Evolutionary conservation across 2,888 invertebrate species (phyloP), one percentile per base, ranked within the genome.

Genomic region (Epinotia demarniana): DNA sequence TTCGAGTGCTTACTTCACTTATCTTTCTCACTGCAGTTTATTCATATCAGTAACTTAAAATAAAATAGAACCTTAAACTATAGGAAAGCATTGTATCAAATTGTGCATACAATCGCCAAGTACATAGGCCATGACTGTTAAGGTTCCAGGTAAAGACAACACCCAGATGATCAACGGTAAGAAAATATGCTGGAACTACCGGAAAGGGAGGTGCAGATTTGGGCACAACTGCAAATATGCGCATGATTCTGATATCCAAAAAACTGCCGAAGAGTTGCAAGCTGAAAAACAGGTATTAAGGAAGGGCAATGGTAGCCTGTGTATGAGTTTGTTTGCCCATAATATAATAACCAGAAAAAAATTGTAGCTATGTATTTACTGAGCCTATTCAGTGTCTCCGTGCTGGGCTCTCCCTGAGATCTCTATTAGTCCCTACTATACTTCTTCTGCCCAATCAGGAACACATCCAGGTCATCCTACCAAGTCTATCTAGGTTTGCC

Each of bases 181-280:
- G 84, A 97, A 97, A 87, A 97, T 98, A 77, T 99, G 99, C 89
- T 98, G 98, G 97, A 98, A 98, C 90, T 98, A 98, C 87, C 95
- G 98, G 55, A 98, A 98, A 87, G 98, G 98, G 1, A 95, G 97
- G 46, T 99, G 99, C 87, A 95, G 98, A 69, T 98, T 98, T 90
- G 98, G 98, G 0, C 97, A 98, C 85, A 98, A 97, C 84, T 99
- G 99, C 88, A 97, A 97, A 81, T 99, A 96, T 89, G 98, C 98
- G 0, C 98, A 99, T 89, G 98, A 98, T 84, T 97, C 97, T 0
- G 98, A 98, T 87, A 92, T 98, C 78, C 96, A 96, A 85, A 95
- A 96, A 83, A 92, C 95, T 63, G 87, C 92, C 39, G 95, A 95
- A 70, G 95, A 96, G 83, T 86, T 96, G 46, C 95, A 95, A 80